Base-by-base conservation (phyloP, 23 tunicate genomes). In the Halocynthia aurantium region DNA sequence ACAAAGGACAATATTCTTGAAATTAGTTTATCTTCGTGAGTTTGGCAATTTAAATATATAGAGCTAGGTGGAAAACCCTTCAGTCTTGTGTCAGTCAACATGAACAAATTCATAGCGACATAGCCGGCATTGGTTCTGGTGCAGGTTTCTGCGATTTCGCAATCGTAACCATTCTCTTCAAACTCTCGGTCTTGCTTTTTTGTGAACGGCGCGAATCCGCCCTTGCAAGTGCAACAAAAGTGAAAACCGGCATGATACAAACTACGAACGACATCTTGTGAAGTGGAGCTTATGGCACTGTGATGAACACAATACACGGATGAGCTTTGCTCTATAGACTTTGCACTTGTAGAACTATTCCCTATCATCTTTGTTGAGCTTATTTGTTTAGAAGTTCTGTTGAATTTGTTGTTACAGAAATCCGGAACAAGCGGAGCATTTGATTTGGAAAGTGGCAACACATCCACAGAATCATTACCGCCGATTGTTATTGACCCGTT, bases 211-310 rank as follows among this genome's bases (percentile, higher is more conserved):
- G 31, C 6, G 0, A 8, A 49, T 20, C 70, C 19, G 10, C 70
- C 70, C 31, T 15, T 65, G 31, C 70, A 65, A 20, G 70, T 65
- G 70, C 70, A 65, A 10, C 22, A 40, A 65, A 65, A 65, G 19
- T 65, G 15, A 65, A 20, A 65, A 10, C 70, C 70, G 31, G 31
- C 31, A 15, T 20, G 70, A 20, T 40, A 65, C 9, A 65, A 49
- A 65, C 31, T 49, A 10, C 70, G 13, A 10, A 65, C 31, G 50
- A 65, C 70, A 9, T 65, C 31, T 13, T 65, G 70, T 9, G 31
- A 40, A 65, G n/a, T 8, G 22, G 10, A 5, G 10, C 50, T 65
- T 0, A 10, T 9, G 15, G 22, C 70, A 49, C 70, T 49, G 31
- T 65, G 70, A 65, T 65, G 50, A 8, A 65, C 70, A 15, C 70